Base-by-base conservation (phyloP, 2,797 vertebrate species). In the Naso thynnoides region DNA sequence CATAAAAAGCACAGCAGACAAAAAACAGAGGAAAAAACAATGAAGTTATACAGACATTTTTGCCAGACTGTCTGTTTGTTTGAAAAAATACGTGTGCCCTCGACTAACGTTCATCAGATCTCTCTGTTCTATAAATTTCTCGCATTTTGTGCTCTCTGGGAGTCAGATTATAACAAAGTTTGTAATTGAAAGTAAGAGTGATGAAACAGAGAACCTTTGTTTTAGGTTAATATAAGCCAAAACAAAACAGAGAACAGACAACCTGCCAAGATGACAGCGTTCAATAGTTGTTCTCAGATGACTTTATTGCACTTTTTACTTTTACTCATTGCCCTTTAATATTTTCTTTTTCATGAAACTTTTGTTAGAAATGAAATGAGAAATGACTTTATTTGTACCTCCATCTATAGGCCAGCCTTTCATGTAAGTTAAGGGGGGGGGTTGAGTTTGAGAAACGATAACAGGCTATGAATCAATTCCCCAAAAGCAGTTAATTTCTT, bases 281-380 rank as follows among this genome's bases (percentile, higher is more conserved):
- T n/a, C n/a, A n/a, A n/a, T n/a, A n/a, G n/a, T n/a, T n/a, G n/a
- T n/a, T n/a, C n/a, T n/a, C n/a, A n/a, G n/a, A n/a, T n/a, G n/a
- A n/a, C n/a, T n/a, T n/a, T n/a, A 57, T 75, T 80, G 52, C 5
- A 11, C 42, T 69, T 80, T 61, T 73, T 59, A 65, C 77, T 75
- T n/a, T 65, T 72, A 7, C 45, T 56, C 59, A 54, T 68, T 57
- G 52, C 47, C 47, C 26, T 77, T 75, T 71, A 44, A 73, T 63
- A 75, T 77, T 81, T 56, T 1, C 36, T 29, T 63, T 73, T 71
- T 47, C 50, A 74, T 69, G 39, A 81, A 81, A 74, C 59, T 9
- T 54, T 33, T 53, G 23, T 44, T 62, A 5, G 48, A 64, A 73
- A 73, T 62, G 18, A 68, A 65, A 75, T 38, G 31, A 41, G 15